Conservation (phyloP, 2,113 vertebrate genomes). For the Amazona vittata region DNA sequence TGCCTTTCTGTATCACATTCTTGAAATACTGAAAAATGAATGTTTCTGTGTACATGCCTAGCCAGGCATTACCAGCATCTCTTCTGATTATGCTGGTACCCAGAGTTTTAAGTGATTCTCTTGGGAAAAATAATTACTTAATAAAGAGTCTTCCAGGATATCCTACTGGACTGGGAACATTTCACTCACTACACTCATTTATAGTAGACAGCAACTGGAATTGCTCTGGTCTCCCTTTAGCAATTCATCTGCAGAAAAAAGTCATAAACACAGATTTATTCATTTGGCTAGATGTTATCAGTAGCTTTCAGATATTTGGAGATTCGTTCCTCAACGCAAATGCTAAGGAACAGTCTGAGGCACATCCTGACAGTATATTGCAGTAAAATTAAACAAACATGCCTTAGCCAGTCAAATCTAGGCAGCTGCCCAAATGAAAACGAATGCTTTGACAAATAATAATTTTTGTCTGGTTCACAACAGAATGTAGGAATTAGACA, state of each 20-base stretch:
- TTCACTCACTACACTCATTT: neutral
- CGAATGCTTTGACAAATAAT: neutral
- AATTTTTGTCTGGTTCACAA: neutral
- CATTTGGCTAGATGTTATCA: conserved; percentile 42
- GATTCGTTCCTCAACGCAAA: conserved; percentile 22
- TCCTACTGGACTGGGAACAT: conserved; percentile 32
- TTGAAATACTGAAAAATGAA: neutral
- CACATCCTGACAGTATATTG: neutral
- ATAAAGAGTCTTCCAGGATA: conserved; percentile 43
- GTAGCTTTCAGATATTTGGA: conserved; percentile 35
- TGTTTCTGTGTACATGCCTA: neutral
- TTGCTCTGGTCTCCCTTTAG: neutral
- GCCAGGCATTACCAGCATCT: neutral
- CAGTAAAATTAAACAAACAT: conserved; percentile 14
- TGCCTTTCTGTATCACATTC: neutral
- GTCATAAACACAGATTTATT: neutral
- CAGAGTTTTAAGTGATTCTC: neutral
- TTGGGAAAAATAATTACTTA: conserved; percentile 36
- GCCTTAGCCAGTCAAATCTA: neutral
- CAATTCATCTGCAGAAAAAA: conserved; percentile 22
- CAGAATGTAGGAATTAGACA: neutral
- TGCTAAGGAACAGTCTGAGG: conserved; percentile 8
- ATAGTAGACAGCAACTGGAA: neutral
- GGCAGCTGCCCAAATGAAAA: neutral
- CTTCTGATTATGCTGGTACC: neutral